Percentiles rank a stretch among this genome's conserved stretches.
Conservation (phyloP, 2,113 vertebrate genomes). For the Oceanodroma tethys region DNA sequence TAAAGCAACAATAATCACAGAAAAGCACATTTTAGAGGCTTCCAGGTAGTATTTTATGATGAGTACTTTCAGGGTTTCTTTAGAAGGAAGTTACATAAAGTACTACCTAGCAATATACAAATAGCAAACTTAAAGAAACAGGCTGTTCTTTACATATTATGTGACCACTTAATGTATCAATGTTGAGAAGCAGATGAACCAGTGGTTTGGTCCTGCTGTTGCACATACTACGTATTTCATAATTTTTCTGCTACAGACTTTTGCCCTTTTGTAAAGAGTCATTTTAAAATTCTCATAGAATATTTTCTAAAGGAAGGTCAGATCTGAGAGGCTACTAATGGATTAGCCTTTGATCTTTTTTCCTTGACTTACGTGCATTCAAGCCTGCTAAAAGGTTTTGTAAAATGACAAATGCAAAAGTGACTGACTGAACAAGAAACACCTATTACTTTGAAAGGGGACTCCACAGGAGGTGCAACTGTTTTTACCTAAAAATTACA, state of each 20-base stretch:
- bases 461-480: neutral
- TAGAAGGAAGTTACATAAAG: neutral
- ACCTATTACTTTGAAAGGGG: neutral
- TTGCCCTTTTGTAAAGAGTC: neutral
- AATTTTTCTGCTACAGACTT: neutral
- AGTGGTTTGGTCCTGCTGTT: neutral
- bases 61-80: neutral
- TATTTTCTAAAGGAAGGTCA: conserved; percentile 22
- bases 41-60: neutral
- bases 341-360: conserved; percentile 29
- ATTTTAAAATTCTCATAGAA: neutral
- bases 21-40: neutral
- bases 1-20: neutral
- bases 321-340: neutral
- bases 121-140: neutral
- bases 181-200: neutral
- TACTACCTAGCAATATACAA: neutral
- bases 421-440: neutral
- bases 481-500: neutral
- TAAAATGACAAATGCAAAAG: neutral
- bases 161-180: neutral
- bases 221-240: neutral
- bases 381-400: neutral
- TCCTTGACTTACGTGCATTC: neutral
- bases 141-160: neutral